Conservation (phyloP, 2,113 vertebrate genomes). For the Rhagologus leucostigma region DNA sequence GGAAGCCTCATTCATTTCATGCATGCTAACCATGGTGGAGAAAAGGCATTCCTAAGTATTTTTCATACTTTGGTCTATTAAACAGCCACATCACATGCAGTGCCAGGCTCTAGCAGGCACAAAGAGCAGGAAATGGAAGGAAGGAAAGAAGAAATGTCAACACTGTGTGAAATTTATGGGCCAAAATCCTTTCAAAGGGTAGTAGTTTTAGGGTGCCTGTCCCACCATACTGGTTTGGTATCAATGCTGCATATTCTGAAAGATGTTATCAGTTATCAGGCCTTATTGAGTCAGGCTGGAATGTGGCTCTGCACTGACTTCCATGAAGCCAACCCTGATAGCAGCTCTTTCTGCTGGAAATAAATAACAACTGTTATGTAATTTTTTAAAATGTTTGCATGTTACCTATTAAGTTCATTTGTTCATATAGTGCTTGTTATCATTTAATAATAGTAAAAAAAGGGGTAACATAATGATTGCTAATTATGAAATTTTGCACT, state of each 20-base stretch:
- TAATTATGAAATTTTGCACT: not conserved
- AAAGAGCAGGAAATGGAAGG: not conserved
- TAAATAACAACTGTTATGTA: not conserved
- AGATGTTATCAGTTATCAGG: not conserved
- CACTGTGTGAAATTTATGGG: not conserved
- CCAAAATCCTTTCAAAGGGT: not conserved
- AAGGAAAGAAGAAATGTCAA: not conserved
- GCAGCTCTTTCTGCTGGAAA: not conserved
- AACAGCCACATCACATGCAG: constrained; percentile 6
- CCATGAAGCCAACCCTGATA: not conserved
- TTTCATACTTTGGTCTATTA: constrained; percentile 21
- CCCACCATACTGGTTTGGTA: not conserved
- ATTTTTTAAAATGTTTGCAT: rapidly evolving
- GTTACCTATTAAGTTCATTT: not conserved
- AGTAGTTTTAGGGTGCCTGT: not conserved
- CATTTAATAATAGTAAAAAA: not conserved
- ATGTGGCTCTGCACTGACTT: not conserved
- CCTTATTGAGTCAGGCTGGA: not conserved
- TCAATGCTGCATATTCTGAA: not conserved
- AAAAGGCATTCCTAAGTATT: constrained; percentile 51
- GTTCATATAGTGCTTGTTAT: not conserved
- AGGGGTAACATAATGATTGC: not conserved
- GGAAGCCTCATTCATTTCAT: constrained; percentile 40
- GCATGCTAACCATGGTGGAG: constrained; percentile 49
- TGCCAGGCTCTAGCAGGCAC: not conserved